A percentile compares a stretch with the other conserved stretches of the same genome.
These are phyloP conservation scores for Castor canadensis DNA, from an alignment of 2,113 vertebrate species.

Conservation along the genomic window DNA sequence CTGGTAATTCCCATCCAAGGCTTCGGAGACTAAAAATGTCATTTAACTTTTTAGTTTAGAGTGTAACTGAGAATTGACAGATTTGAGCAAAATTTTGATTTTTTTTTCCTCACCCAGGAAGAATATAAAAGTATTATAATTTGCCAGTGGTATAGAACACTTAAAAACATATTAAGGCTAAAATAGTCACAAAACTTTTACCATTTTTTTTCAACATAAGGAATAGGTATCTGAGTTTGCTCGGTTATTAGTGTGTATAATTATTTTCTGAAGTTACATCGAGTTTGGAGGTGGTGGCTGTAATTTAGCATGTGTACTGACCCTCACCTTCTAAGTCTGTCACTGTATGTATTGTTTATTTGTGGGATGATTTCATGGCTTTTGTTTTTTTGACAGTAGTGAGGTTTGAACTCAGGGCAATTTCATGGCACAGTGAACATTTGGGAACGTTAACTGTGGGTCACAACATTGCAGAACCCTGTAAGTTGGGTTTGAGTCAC, in stretches of 20 bases:
- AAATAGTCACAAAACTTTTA: neutral
- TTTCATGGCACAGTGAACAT: neutral
- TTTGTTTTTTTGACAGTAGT: too few species aligned
- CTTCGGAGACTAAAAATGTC: neutral
- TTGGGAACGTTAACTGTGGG: neutral
- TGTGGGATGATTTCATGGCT: neutral
- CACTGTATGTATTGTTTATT: neutral
- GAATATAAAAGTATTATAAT: neutral
- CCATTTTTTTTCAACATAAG: neutral
- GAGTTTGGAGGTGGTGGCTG: neutral
- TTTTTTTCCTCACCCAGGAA: neutral
- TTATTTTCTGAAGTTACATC: neutral
- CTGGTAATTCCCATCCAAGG: neutral
- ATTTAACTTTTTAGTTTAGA: neutral
- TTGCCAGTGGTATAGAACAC: neutral
- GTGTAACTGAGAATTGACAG: neutral
- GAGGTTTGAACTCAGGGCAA: too few species aligned
- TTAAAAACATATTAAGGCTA: neutral
- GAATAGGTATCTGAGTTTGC: neutral
- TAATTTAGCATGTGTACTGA: neutral
- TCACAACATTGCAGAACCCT: neutral
- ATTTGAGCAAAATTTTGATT: neutral
- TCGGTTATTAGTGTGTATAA: neutral
- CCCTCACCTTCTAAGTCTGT: neutral
- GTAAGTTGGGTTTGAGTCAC: neutral